Evolutionary conservation across 2,888 invertebrate species (phyloP), one percentile per base, ranked within the genome.

Genomic region (Arctia plantaginis): DNA sequence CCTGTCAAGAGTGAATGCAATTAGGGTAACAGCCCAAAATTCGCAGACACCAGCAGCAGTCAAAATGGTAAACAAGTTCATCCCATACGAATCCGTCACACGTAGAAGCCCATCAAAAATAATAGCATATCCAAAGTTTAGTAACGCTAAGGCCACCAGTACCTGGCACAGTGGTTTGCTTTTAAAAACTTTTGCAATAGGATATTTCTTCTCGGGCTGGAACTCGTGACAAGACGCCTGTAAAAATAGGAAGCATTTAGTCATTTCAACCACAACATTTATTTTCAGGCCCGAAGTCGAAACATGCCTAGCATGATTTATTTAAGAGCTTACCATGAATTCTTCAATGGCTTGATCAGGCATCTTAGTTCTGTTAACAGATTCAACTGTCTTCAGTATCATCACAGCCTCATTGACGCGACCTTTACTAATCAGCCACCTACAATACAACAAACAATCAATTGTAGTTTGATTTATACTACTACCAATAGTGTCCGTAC

Each of bases 1-100:
- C 76, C 70, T 76, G 62, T 76, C 72, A 23, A 76, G 70, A 30
- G 67, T 39, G 51, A 76, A 23, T 70, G 76, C 76, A 1, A 71
- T 67, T 20, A 85, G 62, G 13, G 73, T 72, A 35, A 87, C 73
- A 6, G 88, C 79, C 0, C 92, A 93, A 70, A 92, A 84, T 79
- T 93, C 93, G 0, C 90, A 88, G 1, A 88, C 84, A 0, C 93
- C 89, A 0, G 92, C 88, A 30, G 92, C 77, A 1, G 91, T 88
- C 80, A 91, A 93, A 0, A 92, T 92, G 3, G 91, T 47, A 82
- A 93, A 93, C 85, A 93, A 91, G 80, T 91, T 88, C 75, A 89
- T 77, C 0, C 93, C 93, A 51, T 93, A 87, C 62, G 86, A 90
- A 85, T 93, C 93, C 0, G 93, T 92, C 75, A 93, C 80, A 15